Conservation (phyloP, 2,797 vertebrate species). For the Sebastes melanostomus region DNA sequence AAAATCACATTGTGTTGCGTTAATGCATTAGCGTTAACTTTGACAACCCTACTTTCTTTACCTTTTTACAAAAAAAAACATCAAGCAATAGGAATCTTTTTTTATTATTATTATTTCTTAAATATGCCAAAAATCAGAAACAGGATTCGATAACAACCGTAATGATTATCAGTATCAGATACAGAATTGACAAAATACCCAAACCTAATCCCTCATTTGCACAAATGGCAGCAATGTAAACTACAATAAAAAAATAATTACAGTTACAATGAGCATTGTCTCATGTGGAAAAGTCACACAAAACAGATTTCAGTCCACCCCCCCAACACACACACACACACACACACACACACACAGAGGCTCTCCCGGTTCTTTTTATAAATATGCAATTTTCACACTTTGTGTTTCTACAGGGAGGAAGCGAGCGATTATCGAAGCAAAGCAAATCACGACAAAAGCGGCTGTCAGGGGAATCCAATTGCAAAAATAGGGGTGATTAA, state of each 20-base stretch:
- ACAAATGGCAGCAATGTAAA: not conserved
- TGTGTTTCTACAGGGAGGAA: conserved; percentile 26
- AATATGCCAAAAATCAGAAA: not conserved
- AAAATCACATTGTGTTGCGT: too few relatives aligned
- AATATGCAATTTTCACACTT: conserved; percentile 46
- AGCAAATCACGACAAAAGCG: conserved; percentile 43
- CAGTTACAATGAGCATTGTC: not conserved
- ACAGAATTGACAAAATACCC: not conserved
- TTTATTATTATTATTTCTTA: not conserved
- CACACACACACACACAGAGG: not conserved
- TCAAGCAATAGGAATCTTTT: not conserved
- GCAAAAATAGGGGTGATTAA: conserved; percentile 49
- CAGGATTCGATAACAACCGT: not conserved
- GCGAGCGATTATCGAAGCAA: conserved; percentile 16
- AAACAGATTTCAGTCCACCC: not conserved
- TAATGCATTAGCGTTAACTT: too few relatives aligned
- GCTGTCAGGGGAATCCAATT: conserved; percentile 38
- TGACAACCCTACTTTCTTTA: not conserved
- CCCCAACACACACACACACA: not conserved
- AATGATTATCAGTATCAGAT: not conserved
- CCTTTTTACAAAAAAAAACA: not conserved
- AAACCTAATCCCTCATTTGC: not conserved
- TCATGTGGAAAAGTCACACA: not conserved
- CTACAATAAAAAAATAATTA: not conserved
- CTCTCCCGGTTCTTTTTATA: conserved; percentile 15